Evolutionary conservation across 2,113 vertebrate genomes (phyloP).

Genomic region (Alligator sinensis): DNA sequence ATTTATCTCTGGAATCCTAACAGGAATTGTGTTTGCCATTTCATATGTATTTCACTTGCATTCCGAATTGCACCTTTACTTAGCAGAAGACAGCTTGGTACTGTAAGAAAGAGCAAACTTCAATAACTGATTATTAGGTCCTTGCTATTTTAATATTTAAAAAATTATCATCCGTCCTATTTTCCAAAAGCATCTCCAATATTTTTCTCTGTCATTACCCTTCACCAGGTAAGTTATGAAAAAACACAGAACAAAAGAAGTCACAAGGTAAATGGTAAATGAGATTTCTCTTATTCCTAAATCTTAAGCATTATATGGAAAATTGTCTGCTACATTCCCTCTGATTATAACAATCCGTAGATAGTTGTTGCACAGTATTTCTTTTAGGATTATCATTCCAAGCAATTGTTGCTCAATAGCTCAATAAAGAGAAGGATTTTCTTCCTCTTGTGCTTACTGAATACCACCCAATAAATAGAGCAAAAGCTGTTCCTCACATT

Average conservation of each 20-base stretch:
- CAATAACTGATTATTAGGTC: background rate
- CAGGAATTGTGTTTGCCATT: background rate
- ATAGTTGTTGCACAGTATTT: background rate
- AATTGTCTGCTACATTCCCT: background rate
- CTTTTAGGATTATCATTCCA: background rate
- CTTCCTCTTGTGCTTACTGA: conserved; percentile 27
- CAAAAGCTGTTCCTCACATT: background rate
- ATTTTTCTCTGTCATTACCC: background rate
- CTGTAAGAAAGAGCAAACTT: background rate
- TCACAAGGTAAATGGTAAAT: background rate
- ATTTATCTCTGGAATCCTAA: background rate
- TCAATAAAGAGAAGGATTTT: conserved; percentile 39
- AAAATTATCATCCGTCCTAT: background rate
- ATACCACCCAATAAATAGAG: background rate
- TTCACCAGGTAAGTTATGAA: background rate
- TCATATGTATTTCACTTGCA: conserved; percentile 9
- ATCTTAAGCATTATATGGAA: background rate
- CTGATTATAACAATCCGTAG: background rate
- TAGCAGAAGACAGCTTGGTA: background rate
- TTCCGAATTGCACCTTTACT: conserved; percentile 38
- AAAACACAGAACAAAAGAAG: background rate
- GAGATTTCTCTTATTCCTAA: background rate
- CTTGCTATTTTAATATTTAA: background rate
- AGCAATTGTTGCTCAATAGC: conserved; percentile 30
- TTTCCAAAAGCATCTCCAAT: background rate